Evolutionary conservation across 2,888 invertebrate genomes (phyloP).

Genomic region (Lycaena phlaeas): DNA sequence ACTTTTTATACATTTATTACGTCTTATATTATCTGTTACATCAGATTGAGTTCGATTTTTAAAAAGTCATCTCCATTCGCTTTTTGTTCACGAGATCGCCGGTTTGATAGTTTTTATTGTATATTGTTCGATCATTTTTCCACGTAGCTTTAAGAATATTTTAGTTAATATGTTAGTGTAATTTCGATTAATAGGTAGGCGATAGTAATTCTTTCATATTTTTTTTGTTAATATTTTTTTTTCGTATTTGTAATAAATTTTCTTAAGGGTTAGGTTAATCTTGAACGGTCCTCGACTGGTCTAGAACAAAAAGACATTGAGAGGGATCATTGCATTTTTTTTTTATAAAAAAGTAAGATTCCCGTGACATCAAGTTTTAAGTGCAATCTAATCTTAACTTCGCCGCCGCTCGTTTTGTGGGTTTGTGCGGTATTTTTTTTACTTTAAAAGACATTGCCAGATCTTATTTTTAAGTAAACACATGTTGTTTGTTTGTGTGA

Average conservation of each 20-base stretch:
- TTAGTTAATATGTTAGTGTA: conserved; percentile 66
- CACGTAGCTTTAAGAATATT: conserved; percentile 62
- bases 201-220: conserved; percentile 67
- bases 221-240: conserved; percentile 68
- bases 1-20: conserved; percentile 14
- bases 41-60: conserved; percentile 3
- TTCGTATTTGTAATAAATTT: conserved; percentile 57
- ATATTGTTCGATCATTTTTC: conserved; percentile 70
- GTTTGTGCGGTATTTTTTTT: conserved; percentile 7
- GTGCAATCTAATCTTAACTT: conserved; percentile 26
- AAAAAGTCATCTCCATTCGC: conserved; percentile 11
- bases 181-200: conserved; percentile 66
- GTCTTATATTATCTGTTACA: conserved; percentile 3
- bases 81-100: conserved; percentile 38
- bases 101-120: conserved; percentile 69
- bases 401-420: conserved; percentile 13
- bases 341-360: conserved; percentile 36
- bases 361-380: conserved; percentile 27
- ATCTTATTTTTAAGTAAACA: conserved; percentile 49
- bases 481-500: conserved; percentile 52
- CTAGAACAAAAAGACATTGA: conserved; percentile 6
- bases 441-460: conserved; percentile 53
- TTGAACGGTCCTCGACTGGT: conserved; percentile 9
- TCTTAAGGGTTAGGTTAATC: conserved; percentile 55
- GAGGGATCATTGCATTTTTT: conserved; percentile 44